Base-by-base conservation (phyloP, 2,113 vertebrate species). In the Macquaria ambigua region DNA sequence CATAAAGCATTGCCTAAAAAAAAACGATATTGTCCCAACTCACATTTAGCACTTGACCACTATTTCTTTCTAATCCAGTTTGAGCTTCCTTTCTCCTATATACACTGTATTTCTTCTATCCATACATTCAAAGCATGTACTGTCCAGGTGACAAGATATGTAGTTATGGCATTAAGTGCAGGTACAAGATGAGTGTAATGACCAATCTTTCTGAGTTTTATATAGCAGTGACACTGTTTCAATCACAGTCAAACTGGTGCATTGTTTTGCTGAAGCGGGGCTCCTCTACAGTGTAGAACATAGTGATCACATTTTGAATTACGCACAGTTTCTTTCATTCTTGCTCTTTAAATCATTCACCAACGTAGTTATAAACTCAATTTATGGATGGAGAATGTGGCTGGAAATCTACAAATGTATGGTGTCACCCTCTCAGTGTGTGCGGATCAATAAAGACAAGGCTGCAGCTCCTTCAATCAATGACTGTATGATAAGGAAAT, bases 391-490 rank as follows among this genome's bases (percentile, higher is more conserved):
- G 31, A 52, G 58, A 87, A 71, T 74, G 48, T 77, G 70, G 52
- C 78, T 86, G 61, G 68, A 87, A 87, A 90, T 83, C 69, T 73
- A 64, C 79, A 89, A 77, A 81, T 56, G 53, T 58, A 76, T 52
- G 53, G 70, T 85, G 70, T 90, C 83, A 87, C 82, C 74, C 74
- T 81, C 50, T 82, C 70, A 61, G 20, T 20, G 74, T 76, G 34
- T 18, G 6, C 21, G 18, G 84, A 94, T 95, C 94, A 80, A 94
- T 95, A 90, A 16, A 59, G 48, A 81, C 74, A 58, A 86, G 74
- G 43, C 63, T 82, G 50, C 82, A 91, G 85, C 73, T 74, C 48
- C 70, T 61, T 83, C 62, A 85, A 85, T 93, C 94, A 90, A 89
- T 94, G 86, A 53, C 71, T 39, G 37, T 71, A 48, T 83, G 56